Percentiles rank a stretch among this genome's conserved stretches.
These are phyloP conservation scores for Hipposideros larvatus DNA, from an alignment of 2,797 vertebrate genomes.

Conservation along the genomic window DNA sequence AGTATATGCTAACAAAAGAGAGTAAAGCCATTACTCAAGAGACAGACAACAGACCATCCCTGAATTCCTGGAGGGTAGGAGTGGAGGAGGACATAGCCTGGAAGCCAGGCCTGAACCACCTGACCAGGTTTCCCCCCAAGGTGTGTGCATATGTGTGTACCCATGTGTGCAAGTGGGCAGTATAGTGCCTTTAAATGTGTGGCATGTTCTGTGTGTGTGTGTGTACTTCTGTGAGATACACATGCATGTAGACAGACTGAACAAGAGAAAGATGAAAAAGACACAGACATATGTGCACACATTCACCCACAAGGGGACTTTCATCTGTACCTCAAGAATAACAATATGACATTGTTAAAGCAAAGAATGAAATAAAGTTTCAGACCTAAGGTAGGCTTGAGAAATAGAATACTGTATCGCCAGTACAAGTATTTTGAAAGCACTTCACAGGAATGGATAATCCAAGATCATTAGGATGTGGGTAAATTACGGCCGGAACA, in stretches of 20 bases:
- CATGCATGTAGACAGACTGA: neutral
- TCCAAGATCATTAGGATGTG: neutral
- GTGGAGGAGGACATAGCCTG: neutral
- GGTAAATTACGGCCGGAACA: neutral
- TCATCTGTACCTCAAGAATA: neutral
- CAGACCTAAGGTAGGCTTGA: neutral
- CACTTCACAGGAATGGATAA: neutral
- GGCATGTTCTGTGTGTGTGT: neutral
- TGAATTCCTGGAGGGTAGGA: neutral
- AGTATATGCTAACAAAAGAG: neutral
- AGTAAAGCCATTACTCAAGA: constrained; percentile 40
- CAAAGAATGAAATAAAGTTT: constrained; percentile 18
- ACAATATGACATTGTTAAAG: neutral
- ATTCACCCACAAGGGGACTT: neutral
- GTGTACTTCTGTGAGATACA: neutral
- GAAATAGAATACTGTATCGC: neutral
- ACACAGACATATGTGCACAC: neutral
- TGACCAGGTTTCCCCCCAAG: neutral
- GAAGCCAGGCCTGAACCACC: neutral
- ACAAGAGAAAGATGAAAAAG: neutral
- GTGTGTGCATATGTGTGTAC: neutral
- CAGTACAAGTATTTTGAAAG: neutral
- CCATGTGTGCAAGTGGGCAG: rapidly evolving
- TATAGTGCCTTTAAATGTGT: neutral
- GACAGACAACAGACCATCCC: neutral